phyloP scores from a whole-genome alignment of 2,797 vertebrate species.

The Bradypodion ventrale region DNA sequence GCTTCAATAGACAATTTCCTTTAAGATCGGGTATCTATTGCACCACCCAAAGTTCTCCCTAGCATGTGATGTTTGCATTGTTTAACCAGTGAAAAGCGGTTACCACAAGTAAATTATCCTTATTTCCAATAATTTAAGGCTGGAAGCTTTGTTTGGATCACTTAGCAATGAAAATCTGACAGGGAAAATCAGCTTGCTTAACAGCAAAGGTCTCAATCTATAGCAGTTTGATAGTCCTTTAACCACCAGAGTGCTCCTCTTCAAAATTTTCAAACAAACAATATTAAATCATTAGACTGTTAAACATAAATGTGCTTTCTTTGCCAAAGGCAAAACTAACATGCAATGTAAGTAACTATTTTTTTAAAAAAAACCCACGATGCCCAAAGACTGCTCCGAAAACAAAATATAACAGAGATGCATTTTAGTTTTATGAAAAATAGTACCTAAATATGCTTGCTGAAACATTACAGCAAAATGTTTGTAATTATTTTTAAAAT shows the following conservation, averaged over 20 bases:
- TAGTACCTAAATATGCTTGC: background rate
- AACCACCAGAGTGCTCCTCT: slow-evolving; percentile 51
- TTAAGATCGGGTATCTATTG: slow-evolving; percentile 53
- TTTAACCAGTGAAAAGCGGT: slow-evolving; percentile 64
- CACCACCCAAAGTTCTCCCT: slow-evolving; percentile 47
- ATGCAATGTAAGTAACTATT: slow-evolving; percentile 48
- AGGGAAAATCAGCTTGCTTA: slow-evolving; percentile 12
- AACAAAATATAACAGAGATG: slow-evolving; percentile 13
- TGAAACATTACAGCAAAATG: background rate
- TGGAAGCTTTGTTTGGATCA: slow-evolving; percentile 41
- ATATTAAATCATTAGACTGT: slow-evolving; percentile 60
- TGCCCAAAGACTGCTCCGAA: background rate
- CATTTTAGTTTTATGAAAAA: slow-evolving; percentile 23
- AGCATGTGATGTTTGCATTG: slow-evolving; percentile 38
- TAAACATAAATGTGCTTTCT: slow-evolving; percentile 56
- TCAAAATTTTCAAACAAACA: slow-evolving; percentile 56
- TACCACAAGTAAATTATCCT: slow-evolving; percentile 8
- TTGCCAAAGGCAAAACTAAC: slow-evolving; percentile 54
- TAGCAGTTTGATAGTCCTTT: slow-evolving; percentile 30
- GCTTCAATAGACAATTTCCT: slow-evolving; percentile 45
- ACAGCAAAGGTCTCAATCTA: slow-evolving; percentile 56
- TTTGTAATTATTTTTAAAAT: background rate
- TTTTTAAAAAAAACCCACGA: slow-evolving; percentile 22
- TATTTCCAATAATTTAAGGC: slow-evolving; percentile 32
- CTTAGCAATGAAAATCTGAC: slow-evolving; percentile 29